These are phyloP conservation scores for Pteronotus mesoamericanus DNA, from an alignment of 2,797 vertebrate species.

Conservation along the genomic window DNA sequence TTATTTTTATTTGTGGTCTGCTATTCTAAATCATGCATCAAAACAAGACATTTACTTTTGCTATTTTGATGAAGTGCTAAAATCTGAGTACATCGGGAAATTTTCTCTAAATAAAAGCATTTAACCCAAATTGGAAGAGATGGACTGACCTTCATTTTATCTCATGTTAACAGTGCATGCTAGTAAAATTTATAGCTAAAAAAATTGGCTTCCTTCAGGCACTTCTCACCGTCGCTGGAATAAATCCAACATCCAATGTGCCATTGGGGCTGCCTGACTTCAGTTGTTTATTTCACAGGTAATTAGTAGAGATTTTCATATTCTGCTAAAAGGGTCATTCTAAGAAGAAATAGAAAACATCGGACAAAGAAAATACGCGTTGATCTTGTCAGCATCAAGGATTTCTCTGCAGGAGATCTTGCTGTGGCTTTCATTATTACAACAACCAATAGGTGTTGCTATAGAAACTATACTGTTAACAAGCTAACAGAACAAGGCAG, in stretches of 20 bases:
- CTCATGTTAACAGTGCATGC: slow-evolving; percentile 56
- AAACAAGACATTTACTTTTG: slow-evolving; percentile 36
- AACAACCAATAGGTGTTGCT: slow-evolving; percentile 83
- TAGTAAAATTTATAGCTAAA: slow-evolving; percentile 53
- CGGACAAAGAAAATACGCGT: slow-evolving; percentile 80
- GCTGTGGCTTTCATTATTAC: slow-evolving; percentile 82
- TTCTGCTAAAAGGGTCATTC: slow-evolving; percentile 74
- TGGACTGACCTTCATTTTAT: slow-evolving; percentile 63
- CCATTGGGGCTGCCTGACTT: slow-evolving; percentile 44
- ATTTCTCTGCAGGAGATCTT: slow-evolving; percentile 82
- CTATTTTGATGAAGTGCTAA: slow-evolving; percentile 44
- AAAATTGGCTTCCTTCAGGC: slow-evolving; percentile 69
- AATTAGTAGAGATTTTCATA: slow-evolving; percentile 75
- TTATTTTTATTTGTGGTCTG: slow-evolving; percentile 33
- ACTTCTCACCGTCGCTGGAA: slow-evolving; percentile 35
- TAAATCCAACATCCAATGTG: slow-evolving; percentile 31
- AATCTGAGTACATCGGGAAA: slow-evolving; percentile 5
- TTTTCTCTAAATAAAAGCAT: slow-evolving; percentile 64
- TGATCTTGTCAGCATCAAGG: slow-evolving; percentile 79
- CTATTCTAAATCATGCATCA: slow-evolving; percentile 16
- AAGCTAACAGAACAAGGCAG: slow-evolving; percentile 76
- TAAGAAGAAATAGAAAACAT: slow-evolving; percentile 71
- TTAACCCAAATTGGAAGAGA: slow-evolving; percentile 63
- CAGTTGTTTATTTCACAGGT: slow-evolving; percentile 71
- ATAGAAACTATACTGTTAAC: slow-evolving; percentile 85